A percentile compares a stretch with the other conserved stretches of the same genome.
phyloP scores from a whole-genome alignment of 2,797 vertebrate species.

The Rhodeus uyekii region DNA sequence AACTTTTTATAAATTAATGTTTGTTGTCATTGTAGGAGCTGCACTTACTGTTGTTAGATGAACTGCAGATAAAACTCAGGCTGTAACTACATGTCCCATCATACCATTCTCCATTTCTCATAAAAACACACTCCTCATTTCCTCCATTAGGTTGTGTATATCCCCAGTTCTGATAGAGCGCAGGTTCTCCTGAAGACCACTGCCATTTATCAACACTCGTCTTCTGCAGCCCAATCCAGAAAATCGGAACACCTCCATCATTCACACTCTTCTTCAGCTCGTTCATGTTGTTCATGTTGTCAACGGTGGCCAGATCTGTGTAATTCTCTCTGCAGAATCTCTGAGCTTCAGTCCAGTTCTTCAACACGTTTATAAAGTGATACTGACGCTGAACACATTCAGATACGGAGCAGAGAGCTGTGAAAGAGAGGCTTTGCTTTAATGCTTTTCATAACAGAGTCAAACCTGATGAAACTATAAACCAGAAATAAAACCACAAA shows the following conservation, averaged over 20 bases:
- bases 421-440: too few relatives aligned
- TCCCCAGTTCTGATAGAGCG: not conserved
- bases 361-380: fast-evolving
- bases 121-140: not conserved
- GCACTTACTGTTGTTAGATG: not conserved
- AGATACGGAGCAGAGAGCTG: not conserved
- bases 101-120: not conserved
- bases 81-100: fast-evolving
- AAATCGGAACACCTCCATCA: not conserved
- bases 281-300: not conserved
- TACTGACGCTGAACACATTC: not conserved
- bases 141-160: fast-evolving
- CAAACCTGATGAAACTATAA: not conserved
- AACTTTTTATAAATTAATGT: too few relatives aligned
- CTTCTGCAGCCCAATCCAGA: not conserved
- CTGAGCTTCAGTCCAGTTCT: not conserved
- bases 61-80: not conserved
- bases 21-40: too few relatives aligned
- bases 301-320: not conserved
- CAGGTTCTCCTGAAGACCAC: not conserved
- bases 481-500: not conserved
- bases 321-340: not conserved
- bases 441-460: not conserved
- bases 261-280: not conserved
- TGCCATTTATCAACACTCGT: not conserved